Percentiles rank a stretch among this genome's conserved stretches.
Evolutionary conservation across 2,888 invertebrate species (phyloP).

Genomic region (Aphidius colemani): DNA sequence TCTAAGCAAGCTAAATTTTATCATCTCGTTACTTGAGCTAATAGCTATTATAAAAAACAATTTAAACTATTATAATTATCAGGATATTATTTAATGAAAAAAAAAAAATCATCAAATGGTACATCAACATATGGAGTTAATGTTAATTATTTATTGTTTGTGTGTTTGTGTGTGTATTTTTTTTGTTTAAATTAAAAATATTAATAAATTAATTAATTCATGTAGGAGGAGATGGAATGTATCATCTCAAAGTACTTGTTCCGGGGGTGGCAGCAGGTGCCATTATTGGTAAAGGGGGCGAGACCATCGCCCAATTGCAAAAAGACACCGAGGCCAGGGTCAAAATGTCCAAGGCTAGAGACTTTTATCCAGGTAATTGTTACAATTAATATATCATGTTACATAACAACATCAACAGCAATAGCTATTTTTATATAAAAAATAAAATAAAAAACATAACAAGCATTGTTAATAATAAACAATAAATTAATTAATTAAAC

Average conservation of each 20-base stretch:
- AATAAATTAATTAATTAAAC: slow-evolving; percentile 41
- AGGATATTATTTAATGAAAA: no score
- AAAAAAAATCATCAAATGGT: no score
- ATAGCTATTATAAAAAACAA: no score
- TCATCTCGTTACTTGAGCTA: no score
- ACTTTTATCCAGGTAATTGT: slow-evolving; percentile 92
- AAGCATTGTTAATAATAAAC: neutral
- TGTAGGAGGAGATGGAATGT: slow-evolving; percentile 81
- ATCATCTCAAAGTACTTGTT: slow-evolving; percentile 96
- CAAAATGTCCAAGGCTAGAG: slow-evolving; percentile 99
- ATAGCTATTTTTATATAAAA: neutral
- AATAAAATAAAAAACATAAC: neutral
- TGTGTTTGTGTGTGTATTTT: no score
- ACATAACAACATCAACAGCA: neutral
- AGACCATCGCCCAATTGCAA: slow-evolving; percentile 97
- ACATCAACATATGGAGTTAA: no score
- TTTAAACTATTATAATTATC: no score
- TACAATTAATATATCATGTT: slow-evolving; percentile 3
- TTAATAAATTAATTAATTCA: neutral
- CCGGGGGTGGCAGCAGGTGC: slow-evolving; percentile 97
- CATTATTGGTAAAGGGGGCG: slow-evolving; percentile 99
- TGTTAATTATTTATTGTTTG: no score
- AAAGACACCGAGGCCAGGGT: slow-evolving; percentile 97
- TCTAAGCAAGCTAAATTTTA: no score
- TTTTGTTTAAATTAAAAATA: no score